Evolutionary conservation across 1,140 invertebrate species (phyloP), one percentile per base, ranked within the genome.

Genomic region (Elymnias hypermnestra): DNA sequence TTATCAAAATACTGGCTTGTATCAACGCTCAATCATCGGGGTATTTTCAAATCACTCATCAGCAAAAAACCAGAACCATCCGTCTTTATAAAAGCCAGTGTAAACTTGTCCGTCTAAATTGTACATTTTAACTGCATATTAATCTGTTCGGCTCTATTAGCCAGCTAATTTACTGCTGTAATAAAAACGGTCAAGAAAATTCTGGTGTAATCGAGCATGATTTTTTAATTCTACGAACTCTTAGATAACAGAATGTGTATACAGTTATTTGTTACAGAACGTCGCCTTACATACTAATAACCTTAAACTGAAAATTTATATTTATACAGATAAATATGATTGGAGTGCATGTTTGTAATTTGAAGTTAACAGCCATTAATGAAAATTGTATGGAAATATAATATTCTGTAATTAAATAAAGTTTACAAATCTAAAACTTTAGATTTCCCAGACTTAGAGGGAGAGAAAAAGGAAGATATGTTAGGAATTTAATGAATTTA

Each of bases 1-100:
- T 78, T 77, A 78, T 72, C 60, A 68, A 75, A 77, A 73, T 73
- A 70, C 74, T 83, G 73, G 75, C 61, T 76, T 74, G 74, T 78
- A 74, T 83, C 78, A 74, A 67, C 62, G 45, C 50, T 83, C 78
- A 72, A 79, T 83, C 78, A 78, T 76, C 74, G 59, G 42, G 36
- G 56, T 76, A 76, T 83, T 79, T 72, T 71, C 69, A 62, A 70
- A 72, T 83, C 76, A 81, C 60, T 83, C 76, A 67, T 19, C 65
- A 57, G 48, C 26, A 22, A 39, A 44, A 35, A 44, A 51, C 66
- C 71, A 72, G 63, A 68, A 70, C 69, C 72, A 78, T 83, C 63
- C 63, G 68, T 83, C 78, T 83, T 72, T 79, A 79, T 83, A 76
- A 83, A 78, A 68, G 53, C 49, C 48, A 55, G 57, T 54, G 66